A percentile compares a stretch with the other conserved stretches of the same genome.
Conservation (phyloP, 1,140 invertebrate genomes). For the Diorhabda carinulata region DNA sequence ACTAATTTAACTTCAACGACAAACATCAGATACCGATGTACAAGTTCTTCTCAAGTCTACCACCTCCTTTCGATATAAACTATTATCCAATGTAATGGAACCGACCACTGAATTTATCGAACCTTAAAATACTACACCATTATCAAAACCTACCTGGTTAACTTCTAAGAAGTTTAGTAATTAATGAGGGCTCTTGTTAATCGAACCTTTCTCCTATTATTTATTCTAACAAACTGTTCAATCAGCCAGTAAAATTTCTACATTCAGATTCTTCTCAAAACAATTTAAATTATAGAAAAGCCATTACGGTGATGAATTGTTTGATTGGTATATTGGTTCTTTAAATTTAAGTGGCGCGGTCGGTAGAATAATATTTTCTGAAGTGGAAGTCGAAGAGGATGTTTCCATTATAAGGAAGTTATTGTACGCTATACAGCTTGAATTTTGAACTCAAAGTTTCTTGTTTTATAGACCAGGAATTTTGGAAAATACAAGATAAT, state of each 20-base stretch:
- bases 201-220: conserved; percentile 4
- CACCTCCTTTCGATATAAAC: no score
- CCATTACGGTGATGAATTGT: background rate
- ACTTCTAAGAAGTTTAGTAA: conserved; percentile 2
- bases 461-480: no score
- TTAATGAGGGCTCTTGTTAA: conserved; percentile 5
- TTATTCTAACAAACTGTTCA: conserved; percentile 8
- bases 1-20: no score
- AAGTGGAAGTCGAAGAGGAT: background rate
- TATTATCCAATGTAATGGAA: no score
- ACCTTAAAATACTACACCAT: no score
- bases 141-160: background rate
- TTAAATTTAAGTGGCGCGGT: background rate
- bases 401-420: no score
- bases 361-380: background rate
- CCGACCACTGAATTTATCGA: no score
- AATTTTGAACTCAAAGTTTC: no score
- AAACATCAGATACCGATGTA: no score
- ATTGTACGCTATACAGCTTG: no score
- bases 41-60: no score
- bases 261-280: background rate
- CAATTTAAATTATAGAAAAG: conserved; percentile 3
- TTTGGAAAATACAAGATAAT: no score
- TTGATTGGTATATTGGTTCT: background rate
- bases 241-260: conserved; percentile 9